Evolutionary conservation across 2,797 vertebrate species (phyloP), one percentile per base, ranked within the genome.

Genomic region (Gadopsis bispinosus): DNA sequence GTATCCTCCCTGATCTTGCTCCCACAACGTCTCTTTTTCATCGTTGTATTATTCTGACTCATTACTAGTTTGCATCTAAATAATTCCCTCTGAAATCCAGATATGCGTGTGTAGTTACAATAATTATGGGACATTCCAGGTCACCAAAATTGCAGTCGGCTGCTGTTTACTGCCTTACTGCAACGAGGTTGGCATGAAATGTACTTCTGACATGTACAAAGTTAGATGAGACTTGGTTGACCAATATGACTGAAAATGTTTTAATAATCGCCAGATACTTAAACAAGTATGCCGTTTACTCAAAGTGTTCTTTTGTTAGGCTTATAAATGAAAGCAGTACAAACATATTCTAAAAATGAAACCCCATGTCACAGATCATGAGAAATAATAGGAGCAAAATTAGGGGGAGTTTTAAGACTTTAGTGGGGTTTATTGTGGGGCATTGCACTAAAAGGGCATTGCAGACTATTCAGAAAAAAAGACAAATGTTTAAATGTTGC

Each of bases 21-120:
- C 83, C 87, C 63, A 69, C 77, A 81, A 62, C 29, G 78, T 83
- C 80, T 94, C 84, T 93, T 88, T 90, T 86, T 87, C 91, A 77
- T 91, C 69, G 77, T 86, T 87, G 71, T 87, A 75, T 88, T 89
- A 78, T 83, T 85, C 94, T 91, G 92, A 91, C 87, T 91, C 85
- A 82, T 87, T 79, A 93, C 90, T 87, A 93, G 93, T 96, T 96
- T 96, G 94, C 93, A 87, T 94, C 89, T 86, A 94, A 94, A 93
- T 83, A 53, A 39, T 95, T 95, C 92, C 95, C 39, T 93, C 90
- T 74, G 80, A 91, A 93, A 92, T 89, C 90, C 89, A 89, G 83
- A 79, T 92, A 79, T 85, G 83, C 41, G 79, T 73, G 75, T 82
- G 80, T 84, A 80, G 84, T 85, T 79, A 73, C 65, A 73, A 81